Percentiles rank a stretch among this genome's conserved stretches.
These are phyloP conservation scores for Gortyna flavago DNA, from an alignment of 2,888 invertebrate genomes.

Conservation along the genomic window DNA sequence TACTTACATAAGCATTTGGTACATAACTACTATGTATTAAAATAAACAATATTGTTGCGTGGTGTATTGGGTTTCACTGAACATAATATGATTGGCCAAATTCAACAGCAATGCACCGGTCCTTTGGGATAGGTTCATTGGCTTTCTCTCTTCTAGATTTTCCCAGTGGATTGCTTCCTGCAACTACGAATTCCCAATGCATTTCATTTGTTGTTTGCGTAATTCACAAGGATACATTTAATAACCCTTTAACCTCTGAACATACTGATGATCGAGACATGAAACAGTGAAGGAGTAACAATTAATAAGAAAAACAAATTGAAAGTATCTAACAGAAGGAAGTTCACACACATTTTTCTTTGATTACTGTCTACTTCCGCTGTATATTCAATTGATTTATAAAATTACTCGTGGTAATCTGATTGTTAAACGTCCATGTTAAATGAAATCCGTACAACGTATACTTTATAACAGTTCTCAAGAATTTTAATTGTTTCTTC, in stretches of 20 bases:
- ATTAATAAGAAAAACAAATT: slow-evolving; percentile 19
- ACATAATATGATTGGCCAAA: neutral
- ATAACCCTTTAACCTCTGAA: neutral
- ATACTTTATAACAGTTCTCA: slow-evolving; percentile 32
- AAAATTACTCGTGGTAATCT: slow-evolving; percentile 38
- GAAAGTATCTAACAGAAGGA: slow-evolving; percentile 42
- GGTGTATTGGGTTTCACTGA: neutral
- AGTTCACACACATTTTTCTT: slow-evolving; percentile 45
- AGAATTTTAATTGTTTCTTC: slow-evolving; percentile 51
- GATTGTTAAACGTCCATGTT: slow-evolving; percentile 29
- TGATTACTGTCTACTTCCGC: slow-evolving; percentile 35
- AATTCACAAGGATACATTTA: neutral
- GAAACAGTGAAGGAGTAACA: neutral
- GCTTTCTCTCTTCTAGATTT: slow-evolving; percentile 9
- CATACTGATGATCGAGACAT: neutral
- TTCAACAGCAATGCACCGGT: neutral
- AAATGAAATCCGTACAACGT: slow-evolving; percentile 25
- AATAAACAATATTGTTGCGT: slow-evolving; percentile 21
- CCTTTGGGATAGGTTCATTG: neutral
- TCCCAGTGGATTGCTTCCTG: slow-evolving; percentile 6
- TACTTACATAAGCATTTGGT: slow-evolving; percentile 34
- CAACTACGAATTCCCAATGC: neutral
- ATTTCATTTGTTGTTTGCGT: neutral
- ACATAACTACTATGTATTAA: slow-evolving; percentile 24
- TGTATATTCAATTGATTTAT: slow-evolving; percentile 42